phyloP scores from a whole-genome alignment of 2,113 vertebrate species.

The Leucoraja erinaceus region DNA sequence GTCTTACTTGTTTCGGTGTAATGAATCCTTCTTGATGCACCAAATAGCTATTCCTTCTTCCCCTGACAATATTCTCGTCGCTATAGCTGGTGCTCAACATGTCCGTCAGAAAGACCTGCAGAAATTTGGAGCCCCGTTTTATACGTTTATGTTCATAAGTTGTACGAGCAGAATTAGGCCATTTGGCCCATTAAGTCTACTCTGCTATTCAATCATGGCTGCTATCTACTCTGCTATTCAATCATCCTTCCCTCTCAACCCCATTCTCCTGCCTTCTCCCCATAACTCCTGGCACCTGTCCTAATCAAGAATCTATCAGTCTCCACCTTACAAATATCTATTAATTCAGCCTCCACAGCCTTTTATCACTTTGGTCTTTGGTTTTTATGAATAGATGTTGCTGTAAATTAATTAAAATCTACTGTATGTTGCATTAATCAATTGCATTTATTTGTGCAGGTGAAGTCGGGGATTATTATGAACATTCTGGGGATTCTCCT shows the following conservation, averaged over 20 bases:
- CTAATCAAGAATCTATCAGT: no score
- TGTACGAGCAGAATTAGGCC: no score
- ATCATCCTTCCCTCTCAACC: no score
- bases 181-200: no score
- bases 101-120: not conserved
- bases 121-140: not conserved
- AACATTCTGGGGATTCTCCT: slow-evolving; percentile 83
- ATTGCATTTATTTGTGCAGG: slow-evolving; percentile 58
- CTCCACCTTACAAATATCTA: no score
- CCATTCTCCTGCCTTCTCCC: no score
- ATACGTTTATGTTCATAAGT: no score
- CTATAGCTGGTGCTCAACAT: not conserved
- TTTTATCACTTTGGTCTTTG: not conserved
- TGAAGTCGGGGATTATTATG: slow-evolving; percentile 86
- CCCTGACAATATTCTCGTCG: not conserved
- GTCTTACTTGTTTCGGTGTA: not conserved
- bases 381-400: not conserved
- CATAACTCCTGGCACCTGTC: no score
- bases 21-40: not conserved
- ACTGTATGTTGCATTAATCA: not conserved
- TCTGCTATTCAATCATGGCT: no score
- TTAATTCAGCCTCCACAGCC: no score
- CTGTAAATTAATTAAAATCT: not conserved
- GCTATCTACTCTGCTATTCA: no score
- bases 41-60: not conserved